Conservation (phyloP, 2,888 invertebrate species). For the Stenodema calcarata region DNA sequence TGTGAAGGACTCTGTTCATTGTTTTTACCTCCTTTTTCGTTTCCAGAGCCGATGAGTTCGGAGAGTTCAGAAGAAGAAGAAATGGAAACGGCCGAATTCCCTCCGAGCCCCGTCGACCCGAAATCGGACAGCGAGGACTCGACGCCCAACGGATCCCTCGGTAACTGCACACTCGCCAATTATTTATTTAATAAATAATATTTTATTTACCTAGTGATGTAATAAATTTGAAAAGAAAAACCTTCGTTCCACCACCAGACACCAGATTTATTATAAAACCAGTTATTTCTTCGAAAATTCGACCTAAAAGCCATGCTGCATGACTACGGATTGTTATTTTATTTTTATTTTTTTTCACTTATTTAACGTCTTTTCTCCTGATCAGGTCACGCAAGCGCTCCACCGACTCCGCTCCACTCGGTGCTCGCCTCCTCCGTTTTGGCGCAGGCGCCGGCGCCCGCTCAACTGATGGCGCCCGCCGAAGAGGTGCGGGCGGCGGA, state of each 20-base stretch:
- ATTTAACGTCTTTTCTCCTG: neutral
- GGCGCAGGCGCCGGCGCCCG: neutral
- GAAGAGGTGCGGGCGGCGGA: constrained; percentile 39
- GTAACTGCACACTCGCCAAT: neutral
- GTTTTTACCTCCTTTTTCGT: too few relatives aligned
- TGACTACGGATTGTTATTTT: too few relatives aligned
- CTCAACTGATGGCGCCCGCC: neutral
- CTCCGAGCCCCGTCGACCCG: constrained; percentile 12
- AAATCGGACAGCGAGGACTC: constrained; percentile 34
- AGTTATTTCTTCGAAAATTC: too few relatives aligned
- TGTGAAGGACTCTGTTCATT: too few relatives aligned
- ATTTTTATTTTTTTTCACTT: too few relatives aligned
- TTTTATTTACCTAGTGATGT: too few relatives aligned
- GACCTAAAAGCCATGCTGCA: too few relatives aligned
- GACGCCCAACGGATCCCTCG: neutral
- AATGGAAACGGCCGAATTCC: constrained; percentile 36
- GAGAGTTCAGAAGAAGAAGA: constrained; percentile 49
- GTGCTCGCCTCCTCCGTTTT: neutral
- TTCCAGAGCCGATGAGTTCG: constrained; percentile 51
- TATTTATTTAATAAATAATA: too few relatives aligned
- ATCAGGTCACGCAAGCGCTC: neutral
- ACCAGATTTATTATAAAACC: too few relatives aligned
- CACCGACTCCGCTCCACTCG: neutral
- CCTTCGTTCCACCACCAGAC: too few relatives aligned
- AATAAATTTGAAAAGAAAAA: too few relatives aligned